phyloP scores from a whole-genome alignment of 1,140 invertebrate species.

The Drosophila albomicans region DNA sequence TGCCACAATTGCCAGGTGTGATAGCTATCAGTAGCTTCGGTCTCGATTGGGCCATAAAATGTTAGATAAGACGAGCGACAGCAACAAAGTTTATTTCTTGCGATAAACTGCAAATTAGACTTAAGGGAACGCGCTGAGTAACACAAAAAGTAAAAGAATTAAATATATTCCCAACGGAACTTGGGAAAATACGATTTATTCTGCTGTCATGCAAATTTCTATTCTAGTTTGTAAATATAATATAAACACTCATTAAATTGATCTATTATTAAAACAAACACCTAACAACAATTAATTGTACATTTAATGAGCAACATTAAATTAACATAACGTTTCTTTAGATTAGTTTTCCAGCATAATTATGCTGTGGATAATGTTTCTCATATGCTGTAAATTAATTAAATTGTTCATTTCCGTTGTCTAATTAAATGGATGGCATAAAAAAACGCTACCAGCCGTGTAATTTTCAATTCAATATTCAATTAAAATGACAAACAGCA shows the following conservation, averaged over 20 bases:
- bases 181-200: neutral
- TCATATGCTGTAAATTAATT: conserved; percentile 66
- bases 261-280: neutral
- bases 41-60: conserved; percentile 37
- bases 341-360: neutral
- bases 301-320: conserved; percentile 14
- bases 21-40: conserved; percentile 50
- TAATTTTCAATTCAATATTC: conserved; percentile 56
- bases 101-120: conserved; percentile 2
- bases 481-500: conserved; percentile 66
- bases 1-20: conserved; percentile 43
- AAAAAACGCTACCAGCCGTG: conserved; percentile 12
- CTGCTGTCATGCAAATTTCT: neutral
- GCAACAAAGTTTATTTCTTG: neutral
- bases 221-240: too few species aligned
- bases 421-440: conserved; percentile 62
- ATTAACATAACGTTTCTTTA: conserved; percentile 14
- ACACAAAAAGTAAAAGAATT: neutral
- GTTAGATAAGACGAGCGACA: conserved; percentile 16
- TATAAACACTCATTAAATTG: neutral
- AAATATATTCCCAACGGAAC: neutral
- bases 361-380: conserved; percentile 20
- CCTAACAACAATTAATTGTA: neutral
- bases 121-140: neutral
- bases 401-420: conserved; percentile 76